Evolutionary conservation across 2,888 invertebrate genomes (phyloP), one percentile per base, ranked within the genome.

Genomic region (Opisthograptis luteolata): DNA sequence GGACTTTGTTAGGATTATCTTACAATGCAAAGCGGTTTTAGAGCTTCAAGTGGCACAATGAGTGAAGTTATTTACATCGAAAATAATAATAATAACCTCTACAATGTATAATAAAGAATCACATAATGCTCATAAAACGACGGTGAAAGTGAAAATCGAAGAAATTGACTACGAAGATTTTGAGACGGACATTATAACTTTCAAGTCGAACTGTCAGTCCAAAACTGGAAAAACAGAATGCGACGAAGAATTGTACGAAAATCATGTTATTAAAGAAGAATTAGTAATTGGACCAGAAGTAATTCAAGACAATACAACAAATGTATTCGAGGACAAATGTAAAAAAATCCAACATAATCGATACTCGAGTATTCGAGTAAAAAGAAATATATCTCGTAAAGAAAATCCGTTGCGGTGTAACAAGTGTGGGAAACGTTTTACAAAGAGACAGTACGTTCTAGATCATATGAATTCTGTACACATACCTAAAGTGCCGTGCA

Each of bases 401-500:
- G n/a, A n/a, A n/a, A n/a, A n/a, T n/a, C n/a, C n/a, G n/a, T n/a
- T n/a, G 3, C 9, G 4, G 12, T 31, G 10, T 13, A 35, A 13
- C 7, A 6, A 13, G 2, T 10, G 17, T 17, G 6, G 7, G 2
- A 8, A 13, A 15, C 6, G 10, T 9, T 15, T 8, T 8, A 2
- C 14, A 22, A 40, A 30, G 12, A 19, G 6, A 7, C 2, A 0
- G 14, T 14, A 13, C 6, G 4, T 35, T 28, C 1, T 7, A 62
- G 61, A 62, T 1, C 61, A 40, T 63, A 65, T 50, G 25, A 39
- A 0, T 0, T 49, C 32, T 40, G 13, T 13, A 31, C 59, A 50
- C 30, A 36, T 3, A 35, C 59, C 58, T 20, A 30, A 27, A 70
- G 66, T 22, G 65, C 69, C 37, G 69, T 77, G 77, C 15, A 35